phyloP scores from a whole-genome alignment of 2,888 invertebrate genomes.

The Busseola fusca region DNA sequence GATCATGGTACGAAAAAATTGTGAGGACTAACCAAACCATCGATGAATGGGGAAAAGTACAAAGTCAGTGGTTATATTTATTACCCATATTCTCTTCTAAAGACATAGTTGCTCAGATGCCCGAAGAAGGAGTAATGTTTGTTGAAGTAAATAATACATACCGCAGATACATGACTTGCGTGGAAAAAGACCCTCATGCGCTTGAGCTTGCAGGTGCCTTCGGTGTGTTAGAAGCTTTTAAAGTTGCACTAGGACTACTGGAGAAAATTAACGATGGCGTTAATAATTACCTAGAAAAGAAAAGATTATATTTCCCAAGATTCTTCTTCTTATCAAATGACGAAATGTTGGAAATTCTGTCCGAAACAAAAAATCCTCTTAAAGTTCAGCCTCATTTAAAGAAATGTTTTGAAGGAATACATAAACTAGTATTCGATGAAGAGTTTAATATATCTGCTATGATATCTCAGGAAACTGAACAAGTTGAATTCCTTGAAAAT shows the following conservation, averaged over 20 bases:
- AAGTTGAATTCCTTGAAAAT: slow-evolving; percentile 89
- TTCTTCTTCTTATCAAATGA: slow-evolving; percentile 97
- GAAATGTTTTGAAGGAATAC: slow-evolving; percentile 96
- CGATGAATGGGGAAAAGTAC: slow-evolving; percentile 96
- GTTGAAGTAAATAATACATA: slow-evolving; percentile 92
- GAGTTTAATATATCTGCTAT: slow-evolving; percentile 93
- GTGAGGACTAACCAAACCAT: slow-evolving; percentile 91
- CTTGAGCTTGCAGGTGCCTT: slow-evolving; percentile 90
- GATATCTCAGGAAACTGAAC: slow-evolving; percentile 93
- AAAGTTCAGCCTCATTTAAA: slow-evolving; percentile 95
- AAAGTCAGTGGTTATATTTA: slow-evolving; percentile 95
- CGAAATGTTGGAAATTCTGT: slow-evolving; percentile 96
- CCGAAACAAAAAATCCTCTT: slow-evolving; percentile 95
- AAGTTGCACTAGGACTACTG: slow-evolving; percentile 91
- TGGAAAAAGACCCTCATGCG: slow-evolving; percentile 90
- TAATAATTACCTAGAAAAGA: slow-evolving; percentile 94
- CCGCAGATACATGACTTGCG: slow-evolving; percentile 90
- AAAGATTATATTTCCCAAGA: slow-evolving; percentile 94
- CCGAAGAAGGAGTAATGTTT: slow-evolving; percentile 94
- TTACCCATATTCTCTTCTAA: slow-evolving; percentile 96
- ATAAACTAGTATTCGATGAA: slow-evolving; percentile 92
- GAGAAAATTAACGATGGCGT: slow-evolving; percentile 95
- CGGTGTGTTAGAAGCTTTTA: slow-evolving; percentile 92
- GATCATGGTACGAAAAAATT: slow-evolving; percentile 93
- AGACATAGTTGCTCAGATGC: slow-evolving; percentile 95